phyloP scores from a whole-genome alignment of 2,113 vertebrate genomes.

The Myrmecobius fasciatus region DNA sequence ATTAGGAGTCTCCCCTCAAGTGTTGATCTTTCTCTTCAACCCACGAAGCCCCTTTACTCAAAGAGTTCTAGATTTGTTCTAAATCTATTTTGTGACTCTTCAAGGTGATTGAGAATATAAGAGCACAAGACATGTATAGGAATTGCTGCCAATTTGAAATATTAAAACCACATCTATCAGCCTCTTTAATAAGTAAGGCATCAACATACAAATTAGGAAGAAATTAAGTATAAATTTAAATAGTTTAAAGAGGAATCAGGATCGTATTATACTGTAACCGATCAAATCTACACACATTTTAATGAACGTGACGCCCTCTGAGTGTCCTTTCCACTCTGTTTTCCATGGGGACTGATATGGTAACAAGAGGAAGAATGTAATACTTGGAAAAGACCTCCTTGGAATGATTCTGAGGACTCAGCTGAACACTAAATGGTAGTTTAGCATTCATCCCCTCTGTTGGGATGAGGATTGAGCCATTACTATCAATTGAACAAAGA shows the following conservation, averaged over 20 bases:
- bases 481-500: neutral
- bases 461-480: neutral
- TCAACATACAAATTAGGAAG: slow-evolving; percentile 47
- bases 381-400: neutral
- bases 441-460: neutral
- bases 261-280: slow-evolving; percentile 46
- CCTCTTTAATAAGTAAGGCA: slow-evolving; percentile 52
- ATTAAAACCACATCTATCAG: slow-evolving; percentile 47
- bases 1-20: slow-evolving; percentile 60
- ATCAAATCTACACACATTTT: slow-evolving; percentile 33
- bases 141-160: slow-evolving; percentile 54
- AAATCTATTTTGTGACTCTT: slow-evolving; percentile 62
- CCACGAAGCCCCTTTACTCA: slow-evolving; percentile 58
- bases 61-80: slow-evolving; percentile 3
- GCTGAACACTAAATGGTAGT: no score
- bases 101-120: slow-evolving; percentile 58
- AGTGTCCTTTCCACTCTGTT: slow-evolving; percentile 35
- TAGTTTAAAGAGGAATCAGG: slow-evolving; percentile 42
- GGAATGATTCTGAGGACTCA: neutral
- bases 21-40: slow-evolving; percentile 62
- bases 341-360: slow-evolving; percentile 48
- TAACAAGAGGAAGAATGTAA: neutral
- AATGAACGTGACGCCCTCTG: slow-evolving; percentile 4
- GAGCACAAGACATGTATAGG: slow-evolving; percentile 26
- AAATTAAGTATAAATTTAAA: slow-evolving; percentile 52